These are phyloP conservation scores for Micrasema minimum DNA, from an alignment of 1,140 invertebrate species.

Conservation along the genomic window DNA sequence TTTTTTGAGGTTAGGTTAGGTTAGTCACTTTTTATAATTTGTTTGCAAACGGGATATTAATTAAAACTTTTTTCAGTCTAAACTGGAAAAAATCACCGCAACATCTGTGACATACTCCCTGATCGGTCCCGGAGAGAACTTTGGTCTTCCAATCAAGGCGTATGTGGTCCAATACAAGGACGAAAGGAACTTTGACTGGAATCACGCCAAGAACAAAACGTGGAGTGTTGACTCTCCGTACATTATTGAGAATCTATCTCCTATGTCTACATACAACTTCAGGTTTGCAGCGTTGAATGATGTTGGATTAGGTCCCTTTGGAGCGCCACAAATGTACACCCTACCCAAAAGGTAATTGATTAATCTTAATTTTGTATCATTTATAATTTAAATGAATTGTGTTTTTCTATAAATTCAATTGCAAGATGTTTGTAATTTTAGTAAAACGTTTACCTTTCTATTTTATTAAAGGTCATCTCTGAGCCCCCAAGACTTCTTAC, in stretches of 20 bases:
- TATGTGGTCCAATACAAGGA: conserved; percentile 82
- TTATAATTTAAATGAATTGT: neutral
- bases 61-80: conserved; percentile 67
- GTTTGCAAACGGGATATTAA: too few relatives aligned
- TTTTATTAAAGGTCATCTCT: conserved; percentile 56
- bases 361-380: neutral
- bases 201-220: conserved; percentile 73
- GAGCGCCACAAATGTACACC: conserved; percentile 66
- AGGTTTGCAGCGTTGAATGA: conserved; percentile 86
- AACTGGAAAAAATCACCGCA: conserved; percentile 76
- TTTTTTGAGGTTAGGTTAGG: neutral
- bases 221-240: conserved; percentile 82
- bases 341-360: conserved; percentile 65
- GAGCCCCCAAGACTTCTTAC: conserved; percentile 60
- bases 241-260: conserved; percentile 82
- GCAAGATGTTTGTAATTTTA: too few relatives aligned
- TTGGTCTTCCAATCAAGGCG: conserved; percentile 78
- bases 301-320: conserved; percentile 83
- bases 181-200: conserved; percentile 73
- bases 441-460: too few relatives aligned
- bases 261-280: conserved; percentile 85
- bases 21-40: too few relatives aligned
- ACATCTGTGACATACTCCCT: conserved; percentile 86
- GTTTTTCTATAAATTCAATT: neutral
- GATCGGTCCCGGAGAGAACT: conserved; percentile 74